A percentile compares a stretch with the other conserved stretches of the same genome.
Conservation (phyloP, 2,797 vertebrate species). For the Emydoidea blandingii region DNA sequence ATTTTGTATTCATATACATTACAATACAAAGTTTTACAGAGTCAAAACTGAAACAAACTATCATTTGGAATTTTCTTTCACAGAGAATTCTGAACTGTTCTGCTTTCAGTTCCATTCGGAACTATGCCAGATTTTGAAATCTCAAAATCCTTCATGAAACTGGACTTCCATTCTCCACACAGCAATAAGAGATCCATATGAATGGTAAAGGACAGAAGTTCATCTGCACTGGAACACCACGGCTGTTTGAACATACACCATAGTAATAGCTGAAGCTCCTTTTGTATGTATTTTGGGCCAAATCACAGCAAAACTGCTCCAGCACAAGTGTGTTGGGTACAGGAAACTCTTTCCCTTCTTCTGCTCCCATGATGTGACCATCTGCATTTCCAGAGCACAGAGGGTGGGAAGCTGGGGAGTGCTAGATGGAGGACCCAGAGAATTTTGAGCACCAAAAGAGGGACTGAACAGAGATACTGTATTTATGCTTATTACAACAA, state of each 20-base stretch:
- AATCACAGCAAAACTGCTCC: neutral
- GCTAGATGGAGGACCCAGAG: no score
- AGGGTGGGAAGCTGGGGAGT: neutral
- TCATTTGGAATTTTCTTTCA: neutral
- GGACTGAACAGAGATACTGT: neutral
- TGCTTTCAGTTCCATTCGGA: neutral
- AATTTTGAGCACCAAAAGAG: no score
- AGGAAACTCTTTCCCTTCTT: neutral
- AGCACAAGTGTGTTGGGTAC: neutral
- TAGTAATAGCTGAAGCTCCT: neutral
- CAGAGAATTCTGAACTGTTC: neutral
- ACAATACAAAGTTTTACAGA: neutral
- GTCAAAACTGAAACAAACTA: neutral
- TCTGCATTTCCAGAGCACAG: neutral
- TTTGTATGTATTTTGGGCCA: neutral
- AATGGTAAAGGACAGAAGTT: neutral
- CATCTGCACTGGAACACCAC: neutral
- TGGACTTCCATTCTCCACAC: neutral
- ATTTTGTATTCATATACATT: neutral
- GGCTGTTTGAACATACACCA: neutral
- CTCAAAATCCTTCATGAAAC: neutral
- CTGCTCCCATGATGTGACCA: neutral
- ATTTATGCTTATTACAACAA: no score
- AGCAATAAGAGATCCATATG: neutral
- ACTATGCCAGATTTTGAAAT: neutral